Base-by-base conservation (phyloP, 2,113 vertebrate species). In the Andinoacara biseriatus region DNA sequence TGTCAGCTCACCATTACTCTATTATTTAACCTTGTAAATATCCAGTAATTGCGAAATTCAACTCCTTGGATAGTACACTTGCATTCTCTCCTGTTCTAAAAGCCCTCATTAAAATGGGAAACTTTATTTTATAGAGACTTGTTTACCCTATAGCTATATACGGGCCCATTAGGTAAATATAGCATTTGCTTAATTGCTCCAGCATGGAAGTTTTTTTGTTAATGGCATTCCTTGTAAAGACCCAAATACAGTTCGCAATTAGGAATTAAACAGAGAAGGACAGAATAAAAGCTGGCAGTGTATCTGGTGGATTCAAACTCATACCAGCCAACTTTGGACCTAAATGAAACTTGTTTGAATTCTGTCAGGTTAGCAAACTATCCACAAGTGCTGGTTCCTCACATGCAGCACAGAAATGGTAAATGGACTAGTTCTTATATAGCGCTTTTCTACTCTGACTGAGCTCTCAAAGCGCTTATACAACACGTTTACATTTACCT, bases 51-150 rank as follows among this genome's bases (percentile, higher is more conserved):
- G 86, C 58, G 5, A 81, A 84, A 80, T 77, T 57, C 26, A 24
- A 76, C 74, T 87, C 81, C 84, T 79, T 57, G 74, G 86, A 91
- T 83, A 59, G 61, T 75, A 83, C 81, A 77, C 77, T 78, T 74
- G 26, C 78, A 83, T 91, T 90, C 63, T 85, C 84, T 43, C 31
- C 74, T 58, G 86, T 77, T 54, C 60, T 76, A 46, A 85, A 90
- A 83, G 76, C 38, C 61, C 82, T 91, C 65, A 88, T 93, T 91
- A 93, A 72, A 84, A 87, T 83, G 83, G 82, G 80, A 91, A 91
- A 86, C 85, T 88, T 67, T 81, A 85, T 89, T 93, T 94, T 94
- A 92, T 91, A 83, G 91, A 91, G 85, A 74, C 81, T n/a, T 63
- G 74, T 87, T 93, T 84, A 79, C 80, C 91, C 81, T 90, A 90